Percentiles rank a stretch among this genome's conserved stretches.
phyloP scores from a whole-genome alignment of 2,888 invertebrate genomes.

The Leuctra nigra region DNA sequence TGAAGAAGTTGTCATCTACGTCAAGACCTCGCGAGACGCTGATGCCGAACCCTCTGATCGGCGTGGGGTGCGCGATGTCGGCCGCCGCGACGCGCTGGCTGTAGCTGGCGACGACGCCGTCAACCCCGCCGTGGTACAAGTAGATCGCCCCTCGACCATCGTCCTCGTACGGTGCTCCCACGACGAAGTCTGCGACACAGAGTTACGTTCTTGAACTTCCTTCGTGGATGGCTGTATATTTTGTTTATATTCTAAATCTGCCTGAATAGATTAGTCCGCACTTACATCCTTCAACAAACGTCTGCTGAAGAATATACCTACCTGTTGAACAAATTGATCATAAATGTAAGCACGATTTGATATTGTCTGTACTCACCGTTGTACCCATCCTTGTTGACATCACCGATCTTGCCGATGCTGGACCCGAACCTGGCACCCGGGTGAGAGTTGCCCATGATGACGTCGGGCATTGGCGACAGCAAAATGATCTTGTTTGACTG shows the following conservation, averaged over 20 bases:
- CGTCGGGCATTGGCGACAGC: no score
- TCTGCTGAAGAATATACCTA: no score
- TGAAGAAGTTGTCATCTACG: constrained; percentile 52
- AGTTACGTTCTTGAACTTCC: no score
- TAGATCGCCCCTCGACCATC: constrained; percentile 53
- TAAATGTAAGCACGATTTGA: no score
- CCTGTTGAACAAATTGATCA: no score
- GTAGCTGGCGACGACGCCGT: constrained; percentile 42
- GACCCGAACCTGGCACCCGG: constrained; percentile 54
- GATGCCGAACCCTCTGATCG: constrained; percentile 53
- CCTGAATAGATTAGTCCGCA: no score
- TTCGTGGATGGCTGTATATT: no score
- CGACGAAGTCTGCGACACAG: constrained; percentile 56
- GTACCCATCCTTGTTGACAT: constrained; percentile 58
- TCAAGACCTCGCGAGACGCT: constrained; percentile 53
- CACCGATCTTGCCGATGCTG: constrained; percentile 54
- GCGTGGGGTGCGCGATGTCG: constrained; percentile 36
- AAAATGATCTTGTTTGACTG: no score
- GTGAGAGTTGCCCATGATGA: constrained; percentile 32
- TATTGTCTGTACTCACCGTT: no score
- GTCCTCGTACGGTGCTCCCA: constrained; percentile 59
- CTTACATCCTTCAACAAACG: no score
- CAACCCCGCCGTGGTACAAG: constrained; percentile 49
- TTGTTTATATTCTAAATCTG: no score
- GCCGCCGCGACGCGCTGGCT: constrained; percentile 47